Evolutionary conservation across 2,797 vertebrate species (phyloP).

Genomic region (Apogon talboti): DNA sequence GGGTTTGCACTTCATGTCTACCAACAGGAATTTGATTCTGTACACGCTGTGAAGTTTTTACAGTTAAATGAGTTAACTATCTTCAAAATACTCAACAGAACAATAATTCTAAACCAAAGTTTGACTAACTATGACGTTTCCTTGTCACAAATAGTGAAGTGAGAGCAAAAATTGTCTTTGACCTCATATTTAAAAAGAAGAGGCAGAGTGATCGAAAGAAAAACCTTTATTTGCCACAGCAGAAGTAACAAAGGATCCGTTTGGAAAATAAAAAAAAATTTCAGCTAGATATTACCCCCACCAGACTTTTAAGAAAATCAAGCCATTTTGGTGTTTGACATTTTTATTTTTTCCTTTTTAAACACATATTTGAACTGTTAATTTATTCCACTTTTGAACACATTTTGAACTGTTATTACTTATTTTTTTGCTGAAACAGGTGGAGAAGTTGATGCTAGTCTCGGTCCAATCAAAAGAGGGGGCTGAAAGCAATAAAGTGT

Average conservation of each 20-base stretch:
- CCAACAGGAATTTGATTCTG: slow-evolving; percentile 26
- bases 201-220: slow-evolving; percentile 72
- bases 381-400: slow-evolving; percentile 38
- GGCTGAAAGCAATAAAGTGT: slow-evolving; percentile 30
- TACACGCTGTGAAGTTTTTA: background rate
- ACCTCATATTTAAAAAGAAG: background rate
- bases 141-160: background rate
- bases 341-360: slow-evolving; percentile 41
- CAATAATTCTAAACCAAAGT: background rate
- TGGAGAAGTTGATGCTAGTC: slow-evolving; percentile 48
- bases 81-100: background rate
- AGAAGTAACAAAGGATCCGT: slow-evolving; percentile 82
- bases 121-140: too few species aligned
- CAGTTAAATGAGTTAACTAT: background rate
- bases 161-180: background rate
- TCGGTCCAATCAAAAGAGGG: slow-evolving; percentile 57
- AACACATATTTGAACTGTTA: slow-evolving; percentile 51
- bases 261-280: slow-evolving; percentile 79
- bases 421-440: slow-evolving; percentile 38
- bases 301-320: slow-evolving; percentile 63
- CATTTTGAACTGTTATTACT: slow-evolving; percentile 41
- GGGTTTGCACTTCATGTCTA: slow-evolving; percentile 41
- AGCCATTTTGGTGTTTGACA: slow-evolving; percentile 49
- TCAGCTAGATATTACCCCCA: slow-evolving; percentile 61
- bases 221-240: slow-evolving; percentile 84